Evolutionary conservation across 2,797 vertebrate genomes (phyloP), one percentile per base, ranked within the genome.

Genomic region (Pelobates cultripes): DNA sequence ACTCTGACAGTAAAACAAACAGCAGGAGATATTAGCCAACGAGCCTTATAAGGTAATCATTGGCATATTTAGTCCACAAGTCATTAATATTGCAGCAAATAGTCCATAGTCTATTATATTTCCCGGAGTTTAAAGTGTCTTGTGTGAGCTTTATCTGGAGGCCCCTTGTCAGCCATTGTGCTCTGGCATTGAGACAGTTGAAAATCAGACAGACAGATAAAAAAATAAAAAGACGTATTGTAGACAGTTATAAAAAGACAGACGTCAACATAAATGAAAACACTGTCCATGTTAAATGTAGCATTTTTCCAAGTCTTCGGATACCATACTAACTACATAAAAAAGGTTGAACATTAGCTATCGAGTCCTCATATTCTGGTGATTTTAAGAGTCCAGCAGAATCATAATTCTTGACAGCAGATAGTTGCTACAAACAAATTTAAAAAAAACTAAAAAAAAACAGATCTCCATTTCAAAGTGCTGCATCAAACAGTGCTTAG

Each of bases 91-190:
- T 75, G 66, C 67, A 57, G 66, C 69, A 60, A 69, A 69, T 64
- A 70, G 81, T 75, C 77, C 57, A 69, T 43, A 61, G 44, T 78
- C 75, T 78, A 60, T 74, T 82, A 17, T 40, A 77, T 83, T 83
- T 79, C 67, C 81, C 77, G 57, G 76, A 75, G 78, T 83, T 83
- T 83, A 83, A 83, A 83, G 81, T 83, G 81, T 83, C 81, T 60
- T 79, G 81, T 78, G 81, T 79, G 78, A 73, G 68, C 44, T 42
- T 73, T 45, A 70, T 74, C 70, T 63, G 68, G 41, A 66, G 81
- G 76, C 76, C 66, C 57, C 45, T 82, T 77, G 63, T 78, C 71
- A 83, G 75, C 76, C 64, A 53, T 70, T 83, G 71, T 79, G 80
- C 75, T 82, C 73, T 75, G 60, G 71, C 77, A 70, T 57, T 42